These are phyloP conservation scores for Uloborus plumipes DNA, from an alignment of 2,888 invertebrate genomes.

Conservation along the genomic window DNA sequence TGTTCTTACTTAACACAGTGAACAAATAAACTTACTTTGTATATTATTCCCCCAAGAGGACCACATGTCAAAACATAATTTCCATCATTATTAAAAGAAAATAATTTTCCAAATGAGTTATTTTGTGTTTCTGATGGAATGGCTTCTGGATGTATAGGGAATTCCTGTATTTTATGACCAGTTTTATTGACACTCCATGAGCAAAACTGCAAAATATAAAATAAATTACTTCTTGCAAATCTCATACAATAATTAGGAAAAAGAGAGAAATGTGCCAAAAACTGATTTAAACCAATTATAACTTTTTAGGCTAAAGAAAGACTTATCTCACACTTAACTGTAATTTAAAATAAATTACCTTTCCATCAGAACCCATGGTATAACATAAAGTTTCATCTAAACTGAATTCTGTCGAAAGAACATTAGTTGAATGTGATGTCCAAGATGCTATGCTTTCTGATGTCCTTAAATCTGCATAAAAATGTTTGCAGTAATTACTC, in stretches of 20 bases:
- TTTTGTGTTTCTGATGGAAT: conserved; percentile 66
- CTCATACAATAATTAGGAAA: too few species aligned
- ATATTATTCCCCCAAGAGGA: conserved; percentile 72
- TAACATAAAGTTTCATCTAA: conserved; percentile 76
- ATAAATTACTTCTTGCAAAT: too few species aligned
- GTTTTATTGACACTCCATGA: conserved; percentile 73
- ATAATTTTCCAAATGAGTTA: conserved; percentile 72
- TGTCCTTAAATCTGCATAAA: conserved; percentile 73
- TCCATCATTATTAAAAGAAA: conserved; percentile 73
- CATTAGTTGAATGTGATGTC: conserved; percentile 74
- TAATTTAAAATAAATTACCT: conserved; percentile 70
- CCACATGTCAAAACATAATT: conserved; percentile 73
- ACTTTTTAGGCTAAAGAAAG: too few species aligned
- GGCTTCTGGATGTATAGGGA: conserved; percentile 69
- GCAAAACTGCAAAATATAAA: conserved; percentile 68
- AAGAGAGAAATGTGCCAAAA: too few species aligned
- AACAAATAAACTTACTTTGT: conserved; percentile 70
- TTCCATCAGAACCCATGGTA: conserved; percentile 76
- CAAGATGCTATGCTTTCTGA: conserved; percentile 75
- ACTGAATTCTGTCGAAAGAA: conserved; percentile 75
- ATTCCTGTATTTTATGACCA: conserved; percentile 71
- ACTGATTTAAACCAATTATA: too few species aligned
- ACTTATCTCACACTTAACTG: neutral
- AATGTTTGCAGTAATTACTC: too few species aligned
- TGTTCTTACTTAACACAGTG: too few species aligned